Conservation (phyloP, 2,888 invertebrate species). For the Dicyrtoma fusca region DNA sequence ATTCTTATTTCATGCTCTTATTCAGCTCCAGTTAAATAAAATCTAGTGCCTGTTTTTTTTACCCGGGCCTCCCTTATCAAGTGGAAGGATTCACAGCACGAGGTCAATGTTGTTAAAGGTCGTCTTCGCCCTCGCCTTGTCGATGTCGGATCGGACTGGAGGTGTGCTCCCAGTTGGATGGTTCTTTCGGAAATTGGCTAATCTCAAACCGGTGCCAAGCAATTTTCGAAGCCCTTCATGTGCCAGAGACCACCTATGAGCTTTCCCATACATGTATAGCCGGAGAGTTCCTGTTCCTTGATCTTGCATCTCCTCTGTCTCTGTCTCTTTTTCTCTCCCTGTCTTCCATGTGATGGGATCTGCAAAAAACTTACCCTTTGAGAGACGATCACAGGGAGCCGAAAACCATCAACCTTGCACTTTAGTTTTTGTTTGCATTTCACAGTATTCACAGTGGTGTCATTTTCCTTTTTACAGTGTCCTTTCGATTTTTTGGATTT, state of each 20-base stretch:
- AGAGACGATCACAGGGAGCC: no score
- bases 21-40: no score
- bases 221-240: slow-evolving; percentile 39
- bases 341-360: not conserved
- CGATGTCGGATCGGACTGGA: not conserved
- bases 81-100: slow-evolving; percentile 34
- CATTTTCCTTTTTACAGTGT: no score
- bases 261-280: not conserved
- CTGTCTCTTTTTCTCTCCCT: slow-evolving; percentile 11
- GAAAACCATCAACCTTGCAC: no score
- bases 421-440: no score
- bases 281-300: not conserved
- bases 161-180: slow-evolving; percentile 40
- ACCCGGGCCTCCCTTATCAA: no score
- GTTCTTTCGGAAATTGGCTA: slow-evolving; percentile 45
- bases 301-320: slow-evolving; percentile 6
- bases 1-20: no score
- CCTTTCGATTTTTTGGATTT: no score
- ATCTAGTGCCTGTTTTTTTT: no score
- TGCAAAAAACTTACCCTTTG: no score
- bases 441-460: no score
- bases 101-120: slow-evolving; percentile 23
- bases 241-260: slow-evolving; percentile 24
- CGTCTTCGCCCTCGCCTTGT: not conserved
- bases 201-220: slow-evolving; percentile 44